These are phyloP conservation scores for Dasysyrphus tricinctus DNA, from an alignment of 2,888 invertebrate genomes.

Conservation along the genomic window DNA sequence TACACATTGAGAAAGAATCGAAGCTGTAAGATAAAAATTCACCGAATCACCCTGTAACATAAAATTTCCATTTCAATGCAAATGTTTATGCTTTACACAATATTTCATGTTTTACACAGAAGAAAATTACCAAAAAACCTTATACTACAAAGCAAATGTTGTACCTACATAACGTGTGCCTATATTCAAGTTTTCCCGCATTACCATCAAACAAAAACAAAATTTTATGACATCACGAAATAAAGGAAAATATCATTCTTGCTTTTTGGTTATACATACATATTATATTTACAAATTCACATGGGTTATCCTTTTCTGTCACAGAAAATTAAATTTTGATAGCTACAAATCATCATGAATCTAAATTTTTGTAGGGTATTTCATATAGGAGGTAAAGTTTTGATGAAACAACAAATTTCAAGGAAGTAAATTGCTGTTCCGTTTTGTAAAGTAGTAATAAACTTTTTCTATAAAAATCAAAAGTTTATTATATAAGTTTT, in stretches of 20 bases:
- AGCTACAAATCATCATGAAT: conserved; percentile 24
- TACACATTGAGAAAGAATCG: too few relatives aligned
- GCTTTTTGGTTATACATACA: neutral
- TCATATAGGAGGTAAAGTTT: conserved; percentile 11
- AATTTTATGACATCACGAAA: conserved; percentile 54
- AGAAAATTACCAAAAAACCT: conserved; percentile 56
- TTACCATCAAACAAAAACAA: conserved; percentile 15
- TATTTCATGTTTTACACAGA: conserved; percentile 59
- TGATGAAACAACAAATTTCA: conserved; percentile 8
- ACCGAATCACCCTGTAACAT: neutral
- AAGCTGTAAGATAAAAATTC: too few relatives aligned
- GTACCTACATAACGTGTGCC: conserved; percentile 4
- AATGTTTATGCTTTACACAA: conserved; percentile 41
- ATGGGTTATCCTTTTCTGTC: conserved; percentile 57
- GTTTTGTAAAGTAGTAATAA: conserved; percentile 27
- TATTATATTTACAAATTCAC: neutral
- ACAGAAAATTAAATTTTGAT: conserved; percentile 67
- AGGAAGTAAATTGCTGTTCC: conserved; percentile 34
- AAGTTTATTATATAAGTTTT: conserved; percentile 50
- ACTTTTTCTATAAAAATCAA: conserved; percentile 59
- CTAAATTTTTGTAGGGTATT: neutral
- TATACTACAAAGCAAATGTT: conserved; percentile 41
- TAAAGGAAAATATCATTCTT: conserved; percentile 20
- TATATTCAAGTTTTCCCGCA: conserved; percentile 10
- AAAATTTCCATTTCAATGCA: conserved; percentile 28